Evolutionary conservation across 2,888 invertebrate genomes (phyloP), one percentile per base, ranked within the genome.

Genomic region (Phlogophora meticulosa): DNA sequence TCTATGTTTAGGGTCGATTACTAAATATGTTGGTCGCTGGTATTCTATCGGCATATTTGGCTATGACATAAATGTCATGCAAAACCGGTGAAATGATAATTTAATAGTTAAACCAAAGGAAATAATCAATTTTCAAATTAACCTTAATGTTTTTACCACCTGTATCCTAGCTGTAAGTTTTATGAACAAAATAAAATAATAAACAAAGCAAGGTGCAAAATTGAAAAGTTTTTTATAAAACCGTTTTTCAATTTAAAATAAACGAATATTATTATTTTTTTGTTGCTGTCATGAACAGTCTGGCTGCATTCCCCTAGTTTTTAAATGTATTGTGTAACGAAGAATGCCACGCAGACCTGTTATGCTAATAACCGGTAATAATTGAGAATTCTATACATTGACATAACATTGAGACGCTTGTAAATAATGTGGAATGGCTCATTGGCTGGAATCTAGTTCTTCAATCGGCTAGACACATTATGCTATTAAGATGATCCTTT

Each of bases 351-450:
- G 4, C 22, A 28, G 34, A 74, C 76, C 36, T 43, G 60, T 75
- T 75, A 75, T 61, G 60, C 15, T 68, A 75, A 75, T 75, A 46
- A 45, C 40, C 28, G 3, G 45, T 53, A 36, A 56, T 56, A 38
- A 66, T 68, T 68, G 45, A 32, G 55, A 46, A 32, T 36, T 42
- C 17, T 49, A 59, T 58, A 34, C 13, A 34, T 22, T 38, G 40
- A 48, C 17, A 20, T 32, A 58, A 42, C 13, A 22, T 22, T 42
- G 36, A 10, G 38, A 24, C 17, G 34, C 28, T 52, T 46, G 38
- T 38, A 53, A 40, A 68, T 71, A 66, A 45, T 32, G 43, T 7
- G 57, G 17, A n/a, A 52, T 68, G 22, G 42, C 45, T 66, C 22
- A 55, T 59, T 55, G 53, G 15, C n/a, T 60, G 32, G 51, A 56